Percentiles rank a stretch among this genome's conserved stretches.
Evolutionary conservation across 2,113 vertebrate species (phyloP).

Genomic region (Pituophis catenifer): DNA sequence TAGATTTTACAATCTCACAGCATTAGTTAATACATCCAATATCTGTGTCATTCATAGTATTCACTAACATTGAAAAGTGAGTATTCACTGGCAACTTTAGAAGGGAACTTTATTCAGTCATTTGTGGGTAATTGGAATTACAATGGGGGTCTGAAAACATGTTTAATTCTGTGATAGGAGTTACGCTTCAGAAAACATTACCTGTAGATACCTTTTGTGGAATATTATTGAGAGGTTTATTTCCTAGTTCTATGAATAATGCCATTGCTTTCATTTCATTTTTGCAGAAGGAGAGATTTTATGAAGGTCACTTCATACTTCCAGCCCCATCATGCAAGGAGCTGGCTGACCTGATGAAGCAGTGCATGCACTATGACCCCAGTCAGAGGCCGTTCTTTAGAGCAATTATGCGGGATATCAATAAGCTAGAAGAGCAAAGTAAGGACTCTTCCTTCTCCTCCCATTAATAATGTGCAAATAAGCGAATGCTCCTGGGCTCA

Average conservation of each 20-base stretch:
- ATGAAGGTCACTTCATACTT: slow-evolving; percentile 82
- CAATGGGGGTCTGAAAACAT: not conserved
- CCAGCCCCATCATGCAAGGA: slow-evolving; percentile 88
- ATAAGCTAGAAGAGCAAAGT: slow-evolving; percentile 88
- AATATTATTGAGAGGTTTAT: not conserved
- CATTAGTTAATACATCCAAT: not conserved
- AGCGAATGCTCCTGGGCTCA: not conserved
- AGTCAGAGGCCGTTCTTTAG: slow-evolving; percentile 95
- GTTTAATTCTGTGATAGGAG: not conserved
- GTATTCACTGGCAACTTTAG: not conserved
- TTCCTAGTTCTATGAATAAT: not conserved
- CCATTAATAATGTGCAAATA: not conserved
- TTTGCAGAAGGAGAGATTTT: slow-evolving; percentile 93
- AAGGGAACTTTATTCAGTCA: not conserved
- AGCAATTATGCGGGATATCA: slow-evolving; percentile 95
- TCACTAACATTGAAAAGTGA: not conserved
- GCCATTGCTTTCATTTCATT: not conserved
- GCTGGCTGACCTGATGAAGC: slow-evolving; percentile 91
- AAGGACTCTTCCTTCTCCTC: slow-evolving; percentile 24
- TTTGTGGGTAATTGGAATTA: not conserved
- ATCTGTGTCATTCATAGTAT: not conserved
- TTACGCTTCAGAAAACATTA: not conserved
- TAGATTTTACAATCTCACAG: not conserved
- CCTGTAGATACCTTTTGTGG: not conserved
- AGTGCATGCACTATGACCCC: slow-evolving; percentile 97